phyloP scores from a whole-genome alignment of 1,140 invertebrate genomes.

The Sinella curviseta region DNA sequence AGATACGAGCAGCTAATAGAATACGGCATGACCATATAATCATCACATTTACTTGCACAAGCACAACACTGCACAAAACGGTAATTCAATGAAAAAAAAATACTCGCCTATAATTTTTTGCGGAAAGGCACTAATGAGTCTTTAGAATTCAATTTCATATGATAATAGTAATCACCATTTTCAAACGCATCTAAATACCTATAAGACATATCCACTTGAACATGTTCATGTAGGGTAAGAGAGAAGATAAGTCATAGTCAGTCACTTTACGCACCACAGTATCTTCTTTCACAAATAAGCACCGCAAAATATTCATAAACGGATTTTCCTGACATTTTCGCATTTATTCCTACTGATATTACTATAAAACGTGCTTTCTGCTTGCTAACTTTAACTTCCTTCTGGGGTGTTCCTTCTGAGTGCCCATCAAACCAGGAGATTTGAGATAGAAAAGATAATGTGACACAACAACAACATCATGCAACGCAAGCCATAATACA shows the following conservation, averaged over 20 bases:
- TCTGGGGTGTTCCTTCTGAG: not conserved
- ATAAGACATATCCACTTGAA: no score
- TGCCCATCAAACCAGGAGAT: not conserved
- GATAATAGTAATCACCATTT: not conserved
- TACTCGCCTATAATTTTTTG: not conserved
- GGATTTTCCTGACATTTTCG: not conserved
- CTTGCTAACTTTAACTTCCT: not conserved
- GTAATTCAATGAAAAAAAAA: constrained; percentile 4
- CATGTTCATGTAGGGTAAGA: no score
- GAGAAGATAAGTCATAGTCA: not conserved
- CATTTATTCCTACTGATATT: no score
- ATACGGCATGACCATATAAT: not conserved
- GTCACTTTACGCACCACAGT: not conserved
- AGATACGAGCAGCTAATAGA: constrained; percentile 11
- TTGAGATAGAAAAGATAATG: not conserved
- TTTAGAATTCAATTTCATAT: constrained; percentile 17
- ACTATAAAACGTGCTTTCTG: not conserved
- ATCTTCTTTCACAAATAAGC: not conserved
- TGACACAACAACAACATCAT: no score
- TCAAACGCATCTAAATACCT: no score
- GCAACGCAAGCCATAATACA: no score
- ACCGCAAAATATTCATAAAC: not conserved
- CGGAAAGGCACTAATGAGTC: constrained; percentile 19
- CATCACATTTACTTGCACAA: not conserved
- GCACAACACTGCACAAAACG: not conserved